Percentiles rank a stretch among this genome's conserved stretches.
Conservation (phyloP, 2,113 vertebrate genomes). For the Asarcornis scutulata region DNA sequence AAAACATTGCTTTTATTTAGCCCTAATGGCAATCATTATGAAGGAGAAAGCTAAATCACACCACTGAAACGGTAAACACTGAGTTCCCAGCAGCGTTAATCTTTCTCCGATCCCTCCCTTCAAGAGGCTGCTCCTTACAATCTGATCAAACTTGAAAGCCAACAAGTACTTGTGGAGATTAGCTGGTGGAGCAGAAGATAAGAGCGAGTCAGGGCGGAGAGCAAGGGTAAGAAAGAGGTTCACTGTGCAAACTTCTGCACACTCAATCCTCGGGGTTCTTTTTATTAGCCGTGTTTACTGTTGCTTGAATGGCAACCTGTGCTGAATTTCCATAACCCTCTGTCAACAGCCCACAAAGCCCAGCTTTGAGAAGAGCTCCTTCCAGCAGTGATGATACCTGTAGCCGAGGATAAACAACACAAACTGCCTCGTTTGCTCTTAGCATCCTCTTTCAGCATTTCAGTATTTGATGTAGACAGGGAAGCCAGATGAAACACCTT, state of each 20-base stretch:
- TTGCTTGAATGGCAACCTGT: not conserved
- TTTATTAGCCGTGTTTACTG: not conserved
- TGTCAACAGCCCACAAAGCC: not conserved
- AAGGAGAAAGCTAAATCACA: slow-evolving; percentile 20
- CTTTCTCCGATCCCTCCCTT: slow-evolving; percentile 27
- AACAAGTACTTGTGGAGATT: slow-evolving; percentile 8
- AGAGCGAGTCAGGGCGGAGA: not conserved
- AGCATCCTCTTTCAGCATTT: not conserved
- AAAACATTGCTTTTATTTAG: slow-evolving; percentile 24
- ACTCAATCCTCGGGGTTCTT: not conserved
- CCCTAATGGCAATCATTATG: not conserved
- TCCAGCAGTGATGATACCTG: not conserved
- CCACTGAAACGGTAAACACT: not conserved
- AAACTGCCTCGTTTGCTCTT: not conserved
- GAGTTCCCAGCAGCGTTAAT: slow-evolving; percentile 2
- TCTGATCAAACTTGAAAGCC: slow-evolving; percentile 49
- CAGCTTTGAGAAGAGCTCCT: not conserved
- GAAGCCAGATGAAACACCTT: not conserved
- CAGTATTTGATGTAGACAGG: not conserved
- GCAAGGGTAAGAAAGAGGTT: not conserved
- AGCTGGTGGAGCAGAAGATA: slow-evolving; percentile 9
- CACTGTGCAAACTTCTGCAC: not conserved
- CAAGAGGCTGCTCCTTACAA: slow-evolving; percentile 11
- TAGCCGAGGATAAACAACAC: not conserved
- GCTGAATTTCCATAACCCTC: not conserved